Conservation (phyloP, 2,797 vertebrate species). For the Scyliorhinus canicula region DNA sequence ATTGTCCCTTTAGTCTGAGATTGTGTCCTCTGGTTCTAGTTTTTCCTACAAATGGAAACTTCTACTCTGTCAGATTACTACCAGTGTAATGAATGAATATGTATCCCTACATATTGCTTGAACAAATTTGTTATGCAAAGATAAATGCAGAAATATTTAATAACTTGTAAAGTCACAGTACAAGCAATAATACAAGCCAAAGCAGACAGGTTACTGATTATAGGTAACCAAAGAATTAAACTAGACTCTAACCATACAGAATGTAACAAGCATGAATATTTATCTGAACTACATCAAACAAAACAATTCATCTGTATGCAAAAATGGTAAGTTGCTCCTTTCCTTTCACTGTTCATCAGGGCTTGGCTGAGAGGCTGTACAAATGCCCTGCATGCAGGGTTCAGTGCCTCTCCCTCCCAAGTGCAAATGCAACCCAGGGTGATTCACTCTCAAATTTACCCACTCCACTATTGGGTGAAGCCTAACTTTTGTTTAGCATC, state of each 20-base stretch:
- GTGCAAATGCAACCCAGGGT: background rate
- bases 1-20: no score
- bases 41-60: no score
- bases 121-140: background rate
- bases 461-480: background rate
- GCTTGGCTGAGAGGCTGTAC: background rate
- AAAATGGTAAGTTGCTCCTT: background rate
- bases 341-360: background rate
- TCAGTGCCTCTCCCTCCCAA: background rate
- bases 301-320: background rate
- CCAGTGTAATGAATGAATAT: background rate
- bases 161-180: constrained; percentile 26
- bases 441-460: background rate
- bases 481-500: background rate
- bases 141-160: constrained; percentile 32
- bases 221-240: constrained; percentile 13
- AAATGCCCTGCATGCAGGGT: background rate
- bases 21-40: no score
- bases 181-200: background rate
- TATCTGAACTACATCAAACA: background rate
- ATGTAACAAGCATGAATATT: background rate
- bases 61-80: background rate
- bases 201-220: background rate
- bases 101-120: background rate
- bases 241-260: background rate